These are phyloP conservation scores for Helobdella robusta DNA, from an alignment of 2,888 invertebrate genomes.

Conservation along the genomic window DNA sequence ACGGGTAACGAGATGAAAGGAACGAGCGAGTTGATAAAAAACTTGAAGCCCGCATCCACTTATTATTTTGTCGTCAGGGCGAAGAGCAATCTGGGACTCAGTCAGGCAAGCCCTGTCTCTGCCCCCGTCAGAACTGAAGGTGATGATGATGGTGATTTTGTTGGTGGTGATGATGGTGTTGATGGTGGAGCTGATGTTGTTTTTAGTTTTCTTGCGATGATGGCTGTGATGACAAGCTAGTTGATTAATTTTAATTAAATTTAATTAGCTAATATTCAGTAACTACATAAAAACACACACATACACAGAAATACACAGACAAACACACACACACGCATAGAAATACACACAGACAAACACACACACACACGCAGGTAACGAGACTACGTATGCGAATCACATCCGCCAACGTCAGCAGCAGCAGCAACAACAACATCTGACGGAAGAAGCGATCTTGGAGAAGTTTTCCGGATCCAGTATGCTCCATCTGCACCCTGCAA, in stretches of 20 bases:
- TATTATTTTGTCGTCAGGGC: conserved; percentile 76
- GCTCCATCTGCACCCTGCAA: conserved; percentile 69
- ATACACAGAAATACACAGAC: too few species aligned
- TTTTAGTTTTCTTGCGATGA: background rate
- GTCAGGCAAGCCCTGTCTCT: conserved; percentile 62
- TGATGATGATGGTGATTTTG: background rate
- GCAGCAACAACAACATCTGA: conserved; percentile 7
- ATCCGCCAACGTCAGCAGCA: background rate
- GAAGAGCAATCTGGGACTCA: conserved; percentile 73
- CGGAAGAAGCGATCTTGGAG: conserved; percentile 33
- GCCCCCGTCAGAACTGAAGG: conserved; percentile 28
- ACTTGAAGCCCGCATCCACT: conserved; percentile 67
- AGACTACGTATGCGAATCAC: too few species aligned
- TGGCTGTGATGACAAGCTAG: background rate
- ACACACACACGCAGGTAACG: too few species aligned
- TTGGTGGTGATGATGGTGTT: background rate
- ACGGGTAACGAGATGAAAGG: conserved; percentile 56
- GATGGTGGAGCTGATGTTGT: background rate
- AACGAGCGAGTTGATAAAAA: conserved; percentile 63
- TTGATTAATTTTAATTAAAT: too few species aligned
- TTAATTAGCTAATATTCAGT: too few species aligned
- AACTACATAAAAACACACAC: too few species aligned
- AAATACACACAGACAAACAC: too few species aligned
- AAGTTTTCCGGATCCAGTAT: conserved; percentile 65
- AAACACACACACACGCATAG: too few species aligned